Evolutionary conservation across 2,113 vertebrate genomes (phyloP).

Genomic region (Boulengeromyrus knoepffleri): DNA sequence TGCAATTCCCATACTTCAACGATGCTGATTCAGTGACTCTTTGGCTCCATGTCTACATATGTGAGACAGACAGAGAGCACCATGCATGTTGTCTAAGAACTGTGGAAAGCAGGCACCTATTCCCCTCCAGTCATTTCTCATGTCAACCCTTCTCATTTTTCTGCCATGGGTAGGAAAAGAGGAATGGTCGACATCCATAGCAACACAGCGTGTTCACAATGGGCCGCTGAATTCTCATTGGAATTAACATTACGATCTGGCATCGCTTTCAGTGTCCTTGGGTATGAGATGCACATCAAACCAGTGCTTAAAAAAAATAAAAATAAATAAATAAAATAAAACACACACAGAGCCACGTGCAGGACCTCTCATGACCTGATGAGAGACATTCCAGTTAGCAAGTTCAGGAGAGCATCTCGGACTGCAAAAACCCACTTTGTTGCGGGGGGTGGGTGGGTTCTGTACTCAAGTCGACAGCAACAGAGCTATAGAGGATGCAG

Average conservation of each 20-base stretch:
- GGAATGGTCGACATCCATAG: neutral
- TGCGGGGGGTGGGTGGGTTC: neutral
- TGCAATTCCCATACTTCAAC: neutral
- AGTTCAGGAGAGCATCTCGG: neutral
- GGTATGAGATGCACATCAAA: neutral
- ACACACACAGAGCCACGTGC: neutral
- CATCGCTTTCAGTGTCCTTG: neutral
- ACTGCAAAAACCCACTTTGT: neutral
- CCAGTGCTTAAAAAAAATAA: neutral
- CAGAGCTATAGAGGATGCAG: conserved; percentile 1
- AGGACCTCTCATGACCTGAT: neutral
- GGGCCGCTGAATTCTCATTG: neutral
- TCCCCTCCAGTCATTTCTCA: neutral
- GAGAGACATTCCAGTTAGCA: neutral
- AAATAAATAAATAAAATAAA: no score
- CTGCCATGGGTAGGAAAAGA: neutral
- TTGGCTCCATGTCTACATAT: neutral
- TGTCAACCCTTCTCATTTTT: neutral
- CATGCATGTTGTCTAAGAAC: neutral
- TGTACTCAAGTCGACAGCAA: neutral
- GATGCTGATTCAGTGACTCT: neutral
- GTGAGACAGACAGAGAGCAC: neutral
- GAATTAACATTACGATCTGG: neutral
- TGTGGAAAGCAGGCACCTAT: neutral
- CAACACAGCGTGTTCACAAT: neutral